Evolutionary conservation across 1,140 invertebrate genomes (phyloP), one percentile per base, ranked within the genome.

Genomic region (Druon quercuslanigerum): DNA sequence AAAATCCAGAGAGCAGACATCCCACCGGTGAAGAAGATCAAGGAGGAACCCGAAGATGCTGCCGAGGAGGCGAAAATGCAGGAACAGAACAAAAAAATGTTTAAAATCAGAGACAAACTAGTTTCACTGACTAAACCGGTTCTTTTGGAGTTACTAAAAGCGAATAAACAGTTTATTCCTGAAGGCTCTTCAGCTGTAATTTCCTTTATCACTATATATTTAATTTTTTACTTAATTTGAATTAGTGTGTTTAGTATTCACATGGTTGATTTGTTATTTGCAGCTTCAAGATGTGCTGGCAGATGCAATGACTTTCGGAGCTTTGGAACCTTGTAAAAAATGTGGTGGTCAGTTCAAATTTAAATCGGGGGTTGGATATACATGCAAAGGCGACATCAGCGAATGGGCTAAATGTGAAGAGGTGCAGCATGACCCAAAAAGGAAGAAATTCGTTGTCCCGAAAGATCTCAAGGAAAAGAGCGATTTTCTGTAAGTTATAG

Each of bases 351-450:
- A 97, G 85, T 92, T 97, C 16, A 86, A 93, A 72, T 95, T 94
- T 78, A 93, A 94, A 74, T 95, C 95, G 83, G 94, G 94, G 20
- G 66, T 90, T 82, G 96, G 95, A 1, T 98, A 98, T 86, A 91
- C 93, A 78, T 98, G 97, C 86, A 91, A 89, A 82, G 98, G 98
- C 56, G 92, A 96, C 88, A 83, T 98, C 50, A 95, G 95, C 25
- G 98, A 98, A 88, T 99, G 97, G 96, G 95, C 96, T 0, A 97
- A 96, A 90, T 99, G 98, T 89, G 92, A 93, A 56, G 94, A 95
- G 82, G 86, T 94, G 11, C 94, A 94, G 0, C 93, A 94, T 82
- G 93, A 95, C 20, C 98, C 98, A 9, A 93, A 95, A 83, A 91
- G 97, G 73, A 93, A 87, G n/a, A 88, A 93, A 60, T 97, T 98